phyloP scores from a whole-genome alignment of 2,888 invertebrate genomes.

The Allolobophora icterica region DNA sequence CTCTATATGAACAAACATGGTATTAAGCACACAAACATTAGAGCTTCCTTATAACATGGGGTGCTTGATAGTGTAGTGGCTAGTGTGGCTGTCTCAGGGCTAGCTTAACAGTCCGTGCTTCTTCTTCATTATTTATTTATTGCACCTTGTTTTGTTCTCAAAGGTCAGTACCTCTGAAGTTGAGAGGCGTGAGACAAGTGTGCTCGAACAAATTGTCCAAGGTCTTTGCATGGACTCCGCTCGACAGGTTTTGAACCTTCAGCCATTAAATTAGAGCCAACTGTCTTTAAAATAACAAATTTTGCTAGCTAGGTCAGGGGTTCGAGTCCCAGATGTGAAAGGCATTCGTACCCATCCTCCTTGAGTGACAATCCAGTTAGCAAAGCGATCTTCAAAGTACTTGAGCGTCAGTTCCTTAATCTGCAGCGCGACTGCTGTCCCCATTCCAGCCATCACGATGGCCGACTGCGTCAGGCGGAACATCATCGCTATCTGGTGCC shows the following conservation, averaged over 20 bases:
- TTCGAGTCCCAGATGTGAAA: not conserved
- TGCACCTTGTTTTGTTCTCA: not conserved
- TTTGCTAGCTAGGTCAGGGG: not conserved
- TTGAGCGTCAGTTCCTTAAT: constrained; percentile 60
- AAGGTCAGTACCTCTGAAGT: not conserved
- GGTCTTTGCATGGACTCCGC: not conserved
- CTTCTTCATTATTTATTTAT: not conserved
- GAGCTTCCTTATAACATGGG: not conserved
- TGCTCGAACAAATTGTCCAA: not conserved
- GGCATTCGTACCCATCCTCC: constrained; percentile 61
- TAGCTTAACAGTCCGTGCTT: no score
- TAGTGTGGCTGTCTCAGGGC: no score
- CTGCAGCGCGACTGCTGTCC: constrained; percentile 56
- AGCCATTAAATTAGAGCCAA: not conserved
- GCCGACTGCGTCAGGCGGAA: constrained; percentile 60
- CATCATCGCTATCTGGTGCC: constrained; percentile 60
- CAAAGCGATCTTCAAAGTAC: constrained; percentile 61
- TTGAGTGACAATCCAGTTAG: constrained; percentile 61
- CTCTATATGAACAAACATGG: not conserved
- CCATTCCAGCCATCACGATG: constrained; percentile 56
- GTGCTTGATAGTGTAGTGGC: no score
- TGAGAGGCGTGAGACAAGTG: not conserved
- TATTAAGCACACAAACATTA: not conserved
- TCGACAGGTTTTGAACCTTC: not conserved
- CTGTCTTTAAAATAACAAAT: not conserved